Conservation (phyloP, 2,888 invertebrate genomes). For the Antitype chi region DNA sequence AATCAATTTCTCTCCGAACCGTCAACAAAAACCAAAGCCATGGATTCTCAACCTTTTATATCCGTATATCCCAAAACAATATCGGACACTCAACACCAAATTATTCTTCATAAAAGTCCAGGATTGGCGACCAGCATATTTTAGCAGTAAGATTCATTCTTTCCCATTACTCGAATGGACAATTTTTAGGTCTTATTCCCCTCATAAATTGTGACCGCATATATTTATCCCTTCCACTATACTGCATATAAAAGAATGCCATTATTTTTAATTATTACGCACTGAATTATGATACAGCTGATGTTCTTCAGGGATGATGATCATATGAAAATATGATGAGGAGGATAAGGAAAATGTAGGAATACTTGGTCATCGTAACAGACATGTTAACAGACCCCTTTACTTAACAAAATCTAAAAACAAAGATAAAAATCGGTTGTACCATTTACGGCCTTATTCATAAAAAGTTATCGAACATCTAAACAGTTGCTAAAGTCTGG, state of each 20-base stretch:
- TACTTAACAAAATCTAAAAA: neutral
- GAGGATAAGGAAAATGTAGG: neutral
- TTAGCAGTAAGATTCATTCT: slow-evolving; percentile 29
- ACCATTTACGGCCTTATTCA: too few relatives aligned
- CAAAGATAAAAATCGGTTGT: too few relatives aligned
- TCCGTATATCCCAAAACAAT: slow-evolving; percentile 23
- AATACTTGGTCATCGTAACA: neutral
- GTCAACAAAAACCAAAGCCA: slow-evolving; percentile 5
- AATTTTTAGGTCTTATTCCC: slow-evolving; percentile 49
- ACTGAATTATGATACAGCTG: slow-evolving; percentile 16
- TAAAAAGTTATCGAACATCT: too few relatives aligned
- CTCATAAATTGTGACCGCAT: slow-evolving; percentile 47
- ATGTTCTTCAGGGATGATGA: slow-evolving; percentile 19
- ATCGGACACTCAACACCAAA: slow-evolving; percentile 31
- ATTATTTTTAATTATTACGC: slow-evolving; percentile 20
- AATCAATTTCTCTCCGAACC: neutral
- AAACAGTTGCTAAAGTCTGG: too few relatives aligned
- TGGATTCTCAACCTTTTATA: slow-evolving; percentile 29
- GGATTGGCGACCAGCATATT: slow-evolving; percentile 25
- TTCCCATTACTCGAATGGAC: slow-evolving; percentile 46
- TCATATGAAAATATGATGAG: slow-evolving; percentile 37
- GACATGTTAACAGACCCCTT: neutral
- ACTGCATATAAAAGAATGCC: neutral
- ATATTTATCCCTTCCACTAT: slow-evolving; percentile 43
- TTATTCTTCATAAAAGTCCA: slow-evolving; percentile 38